These are phyloP conservation scores for Cyprinodon brontotheroides DNA, from an alignment of 2,113 vertebrate genomes.

Conservation along the genomic window DNA sequence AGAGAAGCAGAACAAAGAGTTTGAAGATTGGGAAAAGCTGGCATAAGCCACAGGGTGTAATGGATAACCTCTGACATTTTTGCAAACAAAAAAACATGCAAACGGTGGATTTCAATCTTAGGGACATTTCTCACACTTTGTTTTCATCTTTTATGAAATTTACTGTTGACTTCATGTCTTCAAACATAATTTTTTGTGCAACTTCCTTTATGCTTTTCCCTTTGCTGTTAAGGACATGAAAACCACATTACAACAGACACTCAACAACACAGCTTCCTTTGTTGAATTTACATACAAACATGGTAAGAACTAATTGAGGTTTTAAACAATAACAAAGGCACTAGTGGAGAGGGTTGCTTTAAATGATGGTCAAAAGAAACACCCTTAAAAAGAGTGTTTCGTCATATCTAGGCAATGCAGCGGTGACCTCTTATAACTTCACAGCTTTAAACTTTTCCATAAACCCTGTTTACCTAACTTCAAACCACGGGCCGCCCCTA, in stretches of 20 bases:
- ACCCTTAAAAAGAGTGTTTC: not conserved
- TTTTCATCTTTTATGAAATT: not conserved
- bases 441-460: not conserved
- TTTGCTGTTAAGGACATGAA: not conserved
- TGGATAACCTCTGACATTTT: conserved; percentile 34
- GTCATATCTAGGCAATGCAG: not conserved
- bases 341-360: conserved; percentile 28
- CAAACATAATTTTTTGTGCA: not conserved
- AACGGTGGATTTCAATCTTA: not conserved
- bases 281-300: not conserved
- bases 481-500: not conserved
- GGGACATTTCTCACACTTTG: not conserved
- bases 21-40: not conserved
- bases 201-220: not conserved
- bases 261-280: not conserved
- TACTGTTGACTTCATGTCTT: not conserved
- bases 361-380: conserved; percentile 26
- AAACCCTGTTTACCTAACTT: not conserved
- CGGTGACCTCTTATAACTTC: conserved; percentile 12
- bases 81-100: not conserved
- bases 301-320: not conserved
- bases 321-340: not conserved
- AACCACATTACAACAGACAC: not conserved
- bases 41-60: not conserved
- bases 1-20: conserved; percentile 5